These are phyloP conservation scores for Homalodisca vitripennis DNA, from an alignment of 1,140 invertebrate genomes.

Conservation along the genomic window DNA sequence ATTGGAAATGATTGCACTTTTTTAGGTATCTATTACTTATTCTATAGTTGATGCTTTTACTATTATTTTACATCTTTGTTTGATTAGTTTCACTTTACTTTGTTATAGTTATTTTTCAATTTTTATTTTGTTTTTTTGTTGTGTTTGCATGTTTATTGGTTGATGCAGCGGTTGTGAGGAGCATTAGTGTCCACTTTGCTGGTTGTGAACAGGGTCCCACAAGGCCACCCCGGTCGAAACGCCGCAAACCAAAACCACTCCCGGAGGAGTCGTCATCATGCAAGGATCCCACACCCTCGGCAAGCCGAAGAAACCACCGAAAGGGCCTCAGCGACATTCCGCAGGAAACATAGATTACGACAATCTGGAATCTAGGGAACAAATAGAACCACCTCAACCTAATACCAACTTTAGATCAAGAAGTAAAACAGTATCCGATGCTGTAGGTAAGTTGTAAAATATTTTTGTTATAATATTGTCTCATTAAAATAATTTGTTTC, in stretches of 20 bases:
- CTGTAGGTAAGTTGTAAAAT: conserved; percentile 57
- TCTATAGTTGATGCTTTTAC: not conserved
- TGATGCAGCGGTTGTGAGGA: conserved; percentile 7
- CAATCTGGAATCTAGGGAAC: conserved; percentile 52
- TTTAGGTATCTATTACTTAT: not conserved
- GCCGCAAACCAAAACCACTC: conserved; percentile 44
- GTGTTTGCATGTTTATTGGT: conserved; percentile 11
- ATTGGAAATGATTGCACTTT: no score
- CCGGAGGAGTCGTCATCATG: conserved; percentile 39
- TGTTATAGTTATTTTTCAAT: conserved; percentile 1
- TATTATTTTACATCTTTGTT: not conserved
- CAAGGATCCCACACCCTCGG: conserved; percentile 57
- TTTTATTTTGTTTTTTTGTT: conserved; percentile 19
- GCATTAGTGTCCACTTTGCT: not conserved
- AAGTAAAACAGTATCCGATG: conserved; percentile 87
- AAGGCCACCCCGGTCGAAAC: conserved; percentile 47
- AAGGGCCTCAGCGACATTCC: conserved; percentile 75
- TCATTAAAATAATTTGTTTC: not conserved
- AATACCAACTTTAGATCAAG: conserved; percentile 68
- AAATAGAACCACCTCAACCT: conserved; percentile 48
- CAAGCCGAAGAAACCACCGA: conserved; percentile 50
- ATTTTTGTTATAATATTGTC: not conserved
- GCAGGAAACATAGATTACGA: conserved; percentile 87
- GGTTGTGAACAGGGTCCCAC: conserved; percentile 28
- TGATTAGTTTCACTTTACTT: not conserved